Conservation (phyloP, 1,140 invertebrate genomes). For the Leptopilina boulardi region DNA sequence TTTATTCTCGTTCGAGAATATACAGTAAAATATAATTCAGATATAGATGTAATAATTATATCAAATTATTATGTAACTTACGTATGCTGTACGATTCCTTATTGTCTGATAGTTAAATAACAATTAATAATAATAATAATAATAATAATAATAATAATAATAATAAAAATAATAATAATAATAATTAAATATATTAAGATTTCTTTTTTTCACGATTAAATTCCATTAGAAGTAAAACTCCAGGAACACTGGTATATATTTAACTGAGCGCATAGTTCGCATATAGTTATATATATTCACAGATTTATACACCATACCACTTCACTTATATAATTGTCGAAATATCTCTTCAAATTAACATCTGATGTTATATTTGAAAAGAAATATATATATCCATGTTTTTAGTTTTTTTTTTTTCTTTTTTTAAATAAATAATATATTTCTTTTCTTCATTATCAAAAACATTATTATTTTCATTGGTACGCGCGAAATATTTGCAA, state of each 20-base stretch:
- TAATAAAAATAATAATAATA: not conserved
- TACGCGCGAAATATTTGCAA: not conserved
- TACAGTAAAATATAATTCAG: not conserved
- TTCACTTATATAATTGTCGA: slow-evolving; percentile 3
- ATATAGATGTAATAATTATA: too few relatives aligned
- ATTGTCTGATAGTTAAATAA: slow-evolving; percentile 20
- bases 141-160: slow-evolving; percentile 14
- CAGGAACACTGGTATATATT: not conserved
- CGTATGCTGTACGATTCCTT: slow-evolving; percentile 16
- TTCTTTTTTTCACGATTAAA: slow-evolving; percentile 15
- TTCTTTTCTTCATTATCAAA: slow-evolving; percentile 5
- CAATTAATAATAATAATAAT: slow-evolving; percentile 23
- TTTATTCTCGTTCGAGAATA: slow-evolving; percentile 22
- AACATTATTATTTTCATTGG: not conserved
- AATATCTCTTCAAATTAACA: not conserved
- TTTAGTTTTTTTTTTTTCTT: not conserved
- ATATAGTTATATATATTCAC: slow-evolving; percentile 12
- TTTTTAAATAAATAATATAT: slow-evolving; percentile 1
- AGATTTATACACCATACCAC: slow-evolving; percentile 30
- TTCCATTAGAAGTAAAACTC: not conserved
- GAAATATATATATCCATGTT: not conserved
- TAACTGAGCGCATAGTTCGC: not conserved
- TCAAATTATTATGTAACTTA: slow-evolving; percentile 16
- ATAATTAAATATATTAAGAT: slow-evolving; percentile 32
- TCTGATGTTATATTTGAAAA: not conserved